Percentiles rank a stretch among this genome's conserved stretches.
phyloP scores from a whole-genome alignment of 1,140 invertebrate species.

The Diorhabda carinulata region DNA sequence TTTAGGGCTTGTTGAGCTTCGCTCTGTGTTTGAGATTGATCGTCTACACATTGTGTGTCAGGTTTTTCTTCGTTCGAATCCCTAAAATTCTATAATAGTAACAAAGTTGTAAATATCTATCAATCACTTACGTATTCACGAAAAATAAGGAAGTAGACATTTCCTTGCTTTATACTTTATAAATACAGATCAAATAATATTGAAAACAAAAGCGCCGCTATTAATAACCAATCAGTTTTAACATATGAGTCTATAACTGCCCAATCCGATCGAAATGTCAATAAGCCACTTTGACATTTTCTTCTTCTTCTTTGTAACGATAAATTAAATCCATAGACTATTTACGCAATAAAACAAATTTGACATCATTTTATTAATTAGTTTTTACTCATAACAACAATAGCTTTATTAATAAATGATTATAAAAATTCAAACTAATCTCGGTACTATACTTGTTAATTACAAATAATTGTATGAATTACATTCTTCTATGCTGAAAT shows the following conservation, averaged over 20 bases:
- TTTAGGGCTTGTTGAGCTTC: conserved; percentile 64
- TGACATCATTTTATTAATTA: conserved; percentile 1
- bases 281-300: conserved; percentile 15
- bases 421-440: background rate
- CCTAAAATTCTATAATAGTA: conserved; percentile 16
- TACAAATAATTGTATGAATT: no score
- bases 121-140: conserved; percentile 33
- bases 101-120: background rate
- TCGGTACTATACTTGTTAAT: background rate
- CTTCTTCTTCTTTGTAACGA: conserved; percentile 1
- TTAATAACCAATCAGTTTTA: conserved; percentile 29
- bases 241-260: conserved; percentile 18
- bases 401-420: background rate
- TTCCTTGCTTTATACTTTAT: conserved; percentile 15
- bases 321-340: background rate
- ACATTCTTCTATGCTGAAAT: no score
- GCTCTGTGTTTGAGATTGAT: conserved; percentile 41
- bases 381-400: conserved; percentile 1
- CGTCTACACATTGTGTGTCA: conserved; percentile 37
- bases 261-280: conserved; percentile 18
- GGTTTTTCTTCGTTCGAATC: conserved; percentile 33
- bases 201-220: conserved; percentile 22
- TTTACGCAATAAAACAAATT: background rate
- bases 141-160: conserved; percentile 36
- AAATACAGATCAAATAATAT: conserved; percentile 7